Conservation (phyloP, 2,888 invertebrate genomes). For the Apodemia duryi region DNA sequence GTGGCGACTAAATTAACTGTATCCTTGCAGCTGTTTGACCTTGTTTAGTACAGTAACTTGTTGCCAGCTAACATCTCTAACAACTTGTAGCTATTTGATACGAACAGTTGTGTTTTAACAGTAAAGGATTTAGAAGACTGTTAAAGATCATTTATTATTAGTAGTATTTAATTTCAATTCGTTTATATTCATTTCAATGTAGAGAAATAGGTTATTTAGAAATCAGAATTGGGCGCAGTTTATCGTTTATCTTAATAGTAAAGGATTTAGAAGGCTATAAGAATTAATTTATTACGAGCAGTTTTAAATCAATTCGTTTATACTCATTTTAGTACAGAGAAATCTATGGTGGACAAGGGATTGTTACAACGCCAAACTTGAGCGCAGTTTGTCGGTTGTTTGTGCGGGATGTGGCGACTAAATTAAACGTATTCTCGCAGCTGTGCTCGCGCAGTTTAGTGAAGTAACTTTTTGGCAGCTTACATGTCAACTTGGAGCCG, state of each 20-base stretch:
- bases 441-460: background rate
- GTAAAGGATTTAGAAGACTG: background rate
- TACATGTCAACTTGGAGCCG: background rate
- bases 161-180: too few species aligned
- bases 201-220: too few species aligned
- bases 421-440: background rate
- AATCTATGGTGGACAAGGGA: too few species aligned
- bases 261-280: background rate
- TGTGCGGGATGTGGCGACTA: background rate
- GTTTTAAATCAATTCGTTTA: too few species aligned
- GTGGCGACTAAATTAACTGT: slow-evolving; percentile 1
- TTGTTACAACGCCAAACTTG: too few species aligned
- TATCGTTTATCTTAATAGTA: background rate
- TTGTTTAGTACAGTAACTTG: background rate
- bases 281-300: too few species aligned
- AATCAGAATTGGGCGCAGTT: too few species aligned
- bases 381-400: background rate
- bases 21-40: background rate
- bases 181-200: too few species aligned
- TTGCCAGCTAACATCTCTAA: background rate
- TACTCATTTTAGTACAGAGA: too few species aligned
- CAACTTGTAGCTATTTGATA: background rate
- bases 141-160: background rate
- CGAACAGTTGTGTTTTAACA: background rate
- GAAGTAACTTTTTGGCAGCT: background rate